These are phyloP conservation scores for Oeneis ivallda DNA, from an alignment of 2,888 invertebrate species.

Conservation along the genomic window DNA sequence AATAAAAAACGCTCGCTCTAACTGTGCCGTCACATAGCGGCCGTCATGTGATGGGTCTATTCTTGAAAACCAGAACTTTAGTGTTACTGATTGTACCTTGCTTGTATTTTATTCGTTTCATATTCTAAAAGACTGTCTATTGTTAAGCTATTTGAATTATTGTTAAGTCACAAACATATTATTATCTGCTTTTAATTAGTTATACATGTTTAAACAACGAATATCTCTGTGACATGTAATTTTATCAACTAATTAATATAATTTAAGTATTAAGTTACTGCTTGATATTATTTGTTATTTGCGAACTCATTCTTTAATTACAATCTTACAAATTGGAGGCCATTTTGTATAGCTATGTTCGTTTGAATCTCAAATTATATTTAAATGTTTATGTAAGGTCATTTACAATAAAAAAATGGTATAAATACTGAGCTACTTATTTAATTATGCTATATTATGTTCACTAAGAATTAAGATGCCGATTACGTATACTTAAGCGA, in stretches of 20 bases:
- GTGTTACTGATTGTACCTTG: conserved; percentile 49
- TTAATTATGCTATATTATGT: background rate
- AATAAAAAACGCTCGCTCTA: background rate
- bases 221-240: conserved; percentile 64
- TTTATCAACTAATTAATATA: conserved; percentile 26
- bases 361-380: conserved; percentile 33
- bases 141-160: conserved; percentile 76
- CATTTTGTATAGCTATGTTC: conserved; percentile 24
- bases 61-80: conserved; percentile 14
- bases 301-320: conserved; percentile 18
- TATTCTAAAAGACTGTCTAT: conserved; percentile 80
- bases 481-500: conserved; percentile 44
- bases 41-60: no score
- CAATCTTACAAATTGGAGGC: conserved; percentile 7
- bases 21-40: background rate
- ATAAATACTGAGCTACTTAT: background rate
- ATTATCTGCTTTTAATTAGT: conserved; percentile 68
- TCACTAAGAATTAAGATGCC: conserved; percentile 42
- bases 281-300: conserved; percentile 31
- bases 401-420: background rate
- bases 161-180: conserved; percentile 78
- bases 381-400: conserved; percentile 12
- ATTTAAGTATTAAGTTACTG: conserved; percentile 32
- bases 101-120: conserved; percentile 56
- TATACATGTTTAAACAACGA: conserved; percentile 72